These are phyloP conservation scores for Laticauda colubrina DNA, from an alignment of 2,113 vertebrate species.

Conservation along the genomic window DNA sequence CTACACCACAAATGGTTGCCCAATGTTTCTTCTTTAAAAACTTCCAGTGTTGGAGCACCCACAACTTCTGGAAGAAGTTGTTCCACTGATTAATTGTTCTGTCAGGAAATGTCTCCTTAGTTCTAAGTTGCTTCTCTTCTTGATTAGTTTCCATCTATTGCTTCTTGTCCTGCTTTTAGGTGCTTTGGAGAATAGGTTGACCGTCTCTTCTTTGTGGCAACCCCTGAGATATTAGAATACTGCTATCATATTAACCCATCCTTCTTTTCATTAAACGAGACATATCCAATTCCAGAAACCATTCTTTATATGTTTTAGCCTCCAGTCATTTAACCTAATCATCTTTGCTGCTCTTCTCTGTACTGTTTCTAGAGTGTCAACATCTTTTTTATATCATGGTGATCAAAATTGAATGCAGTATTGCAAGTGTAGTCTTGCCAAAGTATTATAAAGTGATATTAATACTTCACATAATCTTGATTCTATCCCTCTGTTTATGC, in stretches of 20 bases:
- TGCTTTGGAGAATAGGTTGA: neutral
- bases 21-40: neutral
- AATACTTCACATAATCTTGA: neutral
- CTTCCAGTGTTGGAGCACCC: neutral
- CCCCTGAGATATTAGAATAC: neutral
- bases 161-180: neutral
- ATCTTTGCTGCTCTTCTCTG: neutral
- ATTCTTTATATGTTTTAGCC: neutral
- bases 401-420: neutral
- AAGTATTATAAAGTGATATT: neutral
- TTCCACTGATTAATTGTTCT: neutral
- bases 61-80: neutral
- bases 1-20: neutral
- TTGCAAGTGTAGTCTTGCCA: neutral
- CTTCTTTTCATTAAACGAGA: no score
- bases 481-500: neutral
- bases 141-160: neutral
- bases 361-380: neutral
- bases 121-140: neutral
- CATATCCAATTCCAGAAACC: no score
- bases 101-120: neutral
- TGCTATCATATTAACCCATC: no score
- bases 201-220: neutral
- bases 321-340: neutral
- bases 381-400: neutral